Evolutionary conservation across 1,140 invertebrate genomes (phyloP), one percentile per base, ranked within the genome.

Genomic region (Drosophila paulistorum): DNA sequence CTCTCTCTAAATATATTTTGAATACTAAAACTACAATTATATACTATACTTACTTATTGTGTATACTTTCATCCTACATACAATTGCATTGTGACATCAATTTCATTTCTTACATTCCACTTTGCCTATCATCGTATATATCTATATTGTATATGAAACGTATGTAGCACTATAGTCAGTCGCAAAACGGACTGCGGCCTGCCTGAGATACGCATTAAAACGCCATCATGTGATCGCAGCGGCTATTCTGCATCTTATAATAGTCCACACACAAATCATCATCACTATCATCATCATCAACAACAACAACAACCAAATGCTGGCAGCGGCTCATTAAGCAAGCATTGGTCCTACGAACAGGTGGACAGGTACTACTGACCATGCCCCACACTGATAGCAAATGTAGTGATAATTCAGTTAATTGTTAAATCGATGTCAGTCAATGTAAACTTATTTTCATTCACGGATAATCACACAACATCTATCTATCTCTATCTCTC

Each of bases 121-220:
- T 57, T n/a, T 60, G 39, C 58, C 33, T 75, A 74, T 17, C 60
- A 30, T 37, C 35, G 69, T 57, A 60, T 59, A 54, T 65, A 64
- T 70, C 30, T 63, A 20, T 35, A 37, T 7, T 33, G 33, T 35
- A 59, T 74, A 59, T 55, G 20, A 65, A 48, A 59, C 57, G 68
- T 67, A 63, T 58, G 65, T 67, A 86, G 83, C 80, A 77, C 75
- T 68, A 71, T 77, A 54, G 58, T 79, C 94, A 95, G 94, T 93
- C 94, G 94, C 93, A 95, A 95, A 93, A 94, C 94, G 93, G 95
- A 94, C 62, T 77, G 84, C 92, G 94, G 94, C 82, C 94, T 96
- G 71, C 95, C 95, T 62, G 95, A 95, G 93, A 96, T 96, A 86
- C 94, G 95, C 89, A 95, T 96, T 87, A 93, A 96, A 93, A 95